phyloP scores from a whole-genome alignment of 2,797 vertebrate genomes.

The Hipposideros larvatus region DNA sequence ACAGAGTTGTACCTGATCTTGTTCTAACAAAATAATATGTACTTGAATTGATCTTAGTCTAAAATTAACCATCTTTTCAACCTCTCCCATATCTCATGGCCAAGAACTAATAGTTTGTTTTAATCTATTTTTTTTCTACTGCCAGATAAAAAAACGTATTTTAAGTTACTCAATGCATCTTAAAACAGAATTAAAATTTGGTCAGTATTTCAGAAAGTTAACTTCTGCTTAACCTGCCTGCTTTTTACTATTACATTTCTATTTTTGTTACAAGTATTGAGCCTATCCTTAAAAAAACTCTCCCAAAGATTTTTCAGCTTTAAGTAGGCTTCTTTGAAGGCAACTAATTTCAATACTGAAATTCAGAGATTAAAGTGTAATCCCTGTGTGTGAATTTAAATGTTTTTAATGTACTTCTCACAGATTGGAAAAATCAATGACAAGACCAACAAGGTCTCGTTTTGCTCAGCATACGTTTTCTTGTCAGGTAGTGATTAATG shows the following conservation, averaged over 20 bases:
- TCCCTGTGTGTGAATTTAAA: conserved; percentile 85
- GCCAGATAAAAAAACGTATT: not conserved
- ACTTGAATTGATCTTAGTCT: not conserved
- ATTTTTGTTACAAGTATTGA: conserved; percentile 45
- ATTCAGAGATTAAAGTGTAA: conserved; percentile 80
- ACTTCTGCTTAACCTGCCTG: not conserved
- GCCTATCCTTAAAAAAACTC: conserved; percentile 79
- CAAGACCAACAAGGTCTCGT: conserved; percentile 85
- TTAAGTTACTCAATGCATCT: conserved; percentile 19
- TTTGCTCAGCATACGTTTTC: conserved; percentile 85
- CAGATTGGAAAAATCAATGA: conserved; percentile 86
- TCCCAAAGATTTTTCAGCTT: conserved; percentile 85
- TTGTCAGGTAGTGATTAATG: conserved; percentile 91
- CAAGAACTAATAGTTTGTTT: conserved; percentile 2
- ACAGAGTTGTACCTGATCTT: not conserved
- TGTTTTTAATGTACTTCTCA: conserved; percentile 85
- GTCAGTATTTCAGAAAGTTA: conserved; percentile 55
- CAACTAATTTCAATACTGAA: conserved; percentile 76
- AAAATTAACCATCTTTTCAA: conserved; percentile 39
- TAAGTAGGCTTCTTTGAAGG: conserved; percentile 86
- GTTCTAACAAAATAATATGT: conserved; percentile 18
- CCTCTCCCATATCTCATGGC: not conserved
- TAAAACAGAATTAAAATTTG: conserved; percentile 63
- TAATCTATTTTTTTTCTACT: not conserved
- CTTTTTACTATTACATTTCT: conserved; percentile 41